phyloP scores from a whole-genome alignment of 2,888 invertebrate species.

The Sabatieria punctata region DNA sequence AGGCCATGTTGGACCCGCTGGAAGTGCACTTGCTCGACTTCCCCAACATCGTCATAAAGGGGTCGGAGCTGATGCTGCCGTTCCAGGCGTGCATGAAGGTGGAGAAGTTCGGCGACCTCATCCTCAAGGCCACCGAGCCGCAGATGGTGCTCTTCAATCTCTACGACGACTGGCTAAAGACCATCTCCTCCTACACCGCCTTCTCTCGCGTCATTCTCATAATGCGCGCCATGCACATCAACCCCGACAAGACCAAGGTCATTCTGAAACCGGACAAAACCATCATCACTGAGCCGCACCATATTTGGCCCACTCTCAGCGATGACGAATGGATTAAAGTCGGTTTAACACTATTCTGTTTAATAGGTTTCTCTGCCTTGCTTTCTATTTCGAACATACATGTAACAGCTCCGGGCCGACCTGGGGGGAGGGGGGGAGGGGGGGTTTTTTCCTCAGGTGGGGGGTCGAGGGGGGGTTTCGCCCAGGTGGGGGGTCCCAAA shows the following conservation, averaged over 20 bases:
- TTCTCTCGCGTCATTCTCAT: constrained; percentile 89
- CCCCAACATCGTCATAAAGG: constrained; percentile 99
- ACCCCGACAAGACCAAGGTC: constrained; percentile 95
- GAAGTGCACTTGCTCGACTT: constrained; percentile 98
- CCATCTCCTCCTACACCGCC: constrained; percentile 95
- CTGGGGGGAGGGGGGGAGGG: no score
- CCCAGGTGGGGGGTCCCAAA: no score
- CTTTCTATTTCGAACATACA: no score
- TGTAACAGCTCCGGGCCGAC: no score
- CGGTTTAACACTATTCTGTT: no score
- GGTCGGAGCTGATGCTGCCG: constrained; percentile 89
- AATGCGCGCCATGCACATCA: constrained; percentile 77
- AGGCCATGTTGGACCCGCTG: constrained; percentile 98
- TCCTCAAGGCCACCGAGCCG: constrained; percentile 94
- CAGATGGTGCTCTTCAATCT: constrained; percentile 99
- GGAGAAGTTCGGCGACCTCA: constrained; percentile 97
- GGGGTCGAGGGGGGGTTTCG: no score
- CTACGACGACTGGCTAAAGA: constrained; percentile 98
- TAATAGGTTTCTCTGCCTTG: no score
- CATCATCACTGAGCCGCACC: constrained; percentile 94
- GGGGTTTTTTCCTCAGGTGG: no score
- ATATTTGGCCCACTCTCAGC: constrained; percentile 93
- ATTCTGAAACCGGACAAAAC: constrained; percentile 97
- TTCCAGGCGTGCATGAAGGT: constrained; percentile 96
- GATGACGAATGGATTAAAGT: constrained; percentile 99